A percentile compares a stretch with the other conserved stretches of the same genome.
These are phyloP conservation scores for Caenorhabditis sinica DNA, from an alignment of 2,888 invertebrate species.

Conservation along the genomic window DNA sequence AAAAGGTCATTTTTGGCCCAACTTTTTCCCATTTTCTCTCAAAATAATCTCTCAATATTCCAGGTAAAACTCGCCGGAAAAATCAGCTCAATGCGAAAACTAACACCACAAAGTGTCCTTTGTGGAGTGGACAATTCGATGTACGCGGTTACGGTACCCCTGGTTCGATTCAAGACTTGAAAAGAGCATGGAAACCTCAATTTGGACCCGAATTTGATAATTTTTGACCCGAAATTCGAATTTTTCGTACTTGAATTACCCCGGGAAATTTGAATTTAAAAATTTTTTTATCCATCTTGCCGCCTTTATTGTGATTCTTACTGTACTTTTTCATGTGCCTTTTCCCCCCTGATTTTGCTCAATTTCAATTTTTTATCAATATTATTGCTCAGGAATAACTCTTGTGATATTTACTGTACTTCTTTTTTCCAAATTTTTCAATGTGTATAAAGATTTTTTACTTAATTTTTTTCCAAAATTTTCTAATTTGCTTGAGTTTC, in stretches of 20 bases:
- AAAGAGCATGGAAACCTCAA: not conserved
- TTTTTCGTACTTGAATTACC: not conserved
- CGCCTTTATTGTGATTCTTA: not conserved
- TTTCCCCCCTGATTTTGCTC: not conserved
- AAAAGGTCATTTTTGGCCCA: too few relatives aligned
- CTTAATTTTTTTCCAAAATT: not conserved
- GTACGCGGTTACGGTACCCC: slow-evolving; percentile 73
- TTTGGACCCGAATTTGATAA: not conserved
- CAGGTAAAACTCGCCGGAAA: slow-evolving; percentile 72
- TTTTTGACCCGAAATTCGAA: not conserved
- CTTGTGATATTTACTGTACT: too few relatives aligned
- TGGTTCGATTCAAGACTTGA: slow-evolving; percentile 56
- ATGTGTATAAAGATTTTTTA: too few relatives aligned
- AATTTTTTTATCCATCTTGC: not conserved
- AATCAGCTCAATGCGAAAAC: slow-evolving; percentile 70
- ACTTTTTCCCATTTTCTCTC: not conserved
- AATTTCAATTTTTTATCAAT: too few relatives aligned
- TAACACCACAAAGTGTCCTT: slow-evolving; percentile 69
- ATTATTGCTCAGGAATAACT: too few relatives aligned
- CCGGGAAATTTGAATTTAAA: not conserved
- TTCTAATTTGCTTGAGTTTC: not conserved
- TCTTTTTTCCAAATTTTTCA: too few relatives aligned
- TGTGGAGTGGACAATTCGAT: slow-evolving; percentile 73
- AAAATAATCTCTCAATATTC: slow-evolving; percentile 37
- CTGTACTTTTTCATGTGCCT: not conserved